Percentiles rank a stretch among this genome's conserved stretches.
phyloP scores from a whole-genome alignment of 1,140 invertebrate genomes.

The Ladona fulva region DNA sequence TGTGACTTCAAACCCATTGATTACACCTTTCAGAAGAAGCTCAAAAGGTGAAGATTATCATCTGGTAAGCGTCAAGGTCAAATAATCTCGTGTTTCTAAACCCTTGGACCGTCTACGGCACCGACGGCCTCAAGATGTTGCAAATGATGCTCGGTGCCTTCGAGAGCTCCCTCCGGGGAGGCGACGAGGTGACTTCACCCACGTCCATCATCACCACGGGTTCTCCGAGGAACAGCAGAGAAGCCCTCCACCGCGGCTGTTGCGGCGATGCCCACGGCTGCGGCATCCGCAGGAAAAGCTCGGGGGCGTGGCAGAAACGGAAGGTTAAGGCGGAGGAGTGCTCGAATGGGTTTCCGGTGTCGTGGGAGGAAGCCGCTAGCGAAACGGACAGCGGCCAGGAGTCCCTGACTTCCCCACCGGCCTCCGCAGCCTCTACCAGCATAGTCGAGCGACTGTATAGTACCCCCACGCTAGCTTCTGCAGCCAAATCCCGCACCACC shows the following conservation, averaged over 20 bases:
- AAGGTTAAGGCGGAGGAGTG: neutral
- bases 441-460: constrained; percentile 38
- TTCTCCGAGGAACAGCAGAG: constrained; percentile 43
- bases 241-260: constrained; percentile 52
- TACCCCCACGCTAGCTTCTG: constrained; percentile 45
- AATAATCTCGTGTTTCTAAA: too few species aligned
- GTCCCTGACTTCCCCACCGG: constrained; percentile 21
- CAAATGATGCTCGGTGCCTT: constrained; percentile 45
- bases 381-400: constrained; percentile 22
- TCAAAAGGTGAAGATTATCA: too few species aligned
- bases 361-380: constrained; percentile 12
- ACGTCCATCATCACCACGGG: neutral
- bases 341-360: neutral
- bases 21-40: too few species aligned
- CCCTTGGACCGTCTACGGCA: neutral
- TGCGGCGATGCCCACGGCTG: constrained; percentile 60
- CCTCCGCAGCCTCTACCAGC: constrained; percentile 11
- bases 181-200: constrained; percentile 21
- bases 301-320: neutral
- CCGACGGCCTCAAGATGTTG: neutral
- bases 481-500: constrained; percentile 45
- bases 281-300: constrained; percentile 41
- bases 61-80: too few species aligned
- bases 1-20: too few species aligned
- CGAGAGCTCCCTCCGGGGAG: constrained; percentile 50